Evolutionary conservation across 2,113 vertebrate genomes (phyloP).

Genomic region (Crotalus viridis): DNA sequence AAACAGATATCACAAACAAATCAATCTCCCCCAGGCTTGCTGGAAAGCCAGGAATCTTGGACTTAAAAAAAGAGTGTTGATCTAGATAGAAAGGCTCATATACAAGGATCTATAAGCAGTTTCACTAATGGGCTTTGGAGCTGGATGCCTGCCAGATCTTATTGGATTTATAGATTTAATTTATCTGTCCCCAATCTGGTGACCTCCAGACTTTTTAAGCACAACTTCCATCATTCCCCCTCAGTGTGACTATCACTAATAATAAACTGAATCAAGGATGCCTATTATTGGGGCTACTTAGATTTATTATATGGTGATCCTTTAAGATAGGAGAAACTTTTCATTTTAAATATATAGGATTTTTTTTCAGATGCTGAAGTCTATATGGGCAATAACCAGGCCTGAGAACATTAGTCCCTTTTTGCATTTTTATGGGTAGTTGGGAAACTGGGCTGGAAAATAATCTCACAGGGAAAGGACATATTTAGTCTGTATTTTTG

Average conservation of each 20-base stretch:
- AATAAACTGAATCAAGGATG: neutral
- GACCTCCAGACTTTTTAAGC: neutral
- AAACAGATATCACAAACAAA: neutral
- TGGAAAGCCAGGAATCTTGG: neutral
- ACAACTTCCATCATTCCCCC: neutral
- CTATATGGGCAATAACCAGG: neutral
- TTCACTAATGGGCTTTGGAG: neutral
- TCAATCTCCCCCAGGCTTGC: neutral
- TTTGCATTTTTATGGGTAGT: neutral
- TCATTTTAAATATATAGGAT: neutral
- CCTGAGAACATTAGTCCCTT: neutral
- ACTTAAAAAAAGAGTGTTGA: neutral
- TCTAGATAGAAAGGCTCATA: neutral
- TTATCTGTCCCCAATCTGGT: neutral
- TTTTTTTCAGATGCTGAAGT: neutral
- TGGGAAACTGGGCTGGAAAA: neutral
- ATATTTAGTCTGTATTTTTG: neutral
- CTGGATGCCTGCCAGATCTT: neutral
- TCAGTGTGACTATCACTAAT: neutral
- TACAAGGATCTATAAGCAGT: neutral
- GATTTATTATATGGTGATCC: neutral
- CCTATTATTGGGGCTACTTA: neutral
- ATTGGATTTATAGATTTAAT: neutral
- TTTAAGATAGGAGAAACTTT: neutral
- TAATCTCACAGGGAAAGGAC: neutral